Evolutionary conservation across 2,113 vertebrate species (phyloP).

Genomic region (Amia ocellicauda): DNA sequence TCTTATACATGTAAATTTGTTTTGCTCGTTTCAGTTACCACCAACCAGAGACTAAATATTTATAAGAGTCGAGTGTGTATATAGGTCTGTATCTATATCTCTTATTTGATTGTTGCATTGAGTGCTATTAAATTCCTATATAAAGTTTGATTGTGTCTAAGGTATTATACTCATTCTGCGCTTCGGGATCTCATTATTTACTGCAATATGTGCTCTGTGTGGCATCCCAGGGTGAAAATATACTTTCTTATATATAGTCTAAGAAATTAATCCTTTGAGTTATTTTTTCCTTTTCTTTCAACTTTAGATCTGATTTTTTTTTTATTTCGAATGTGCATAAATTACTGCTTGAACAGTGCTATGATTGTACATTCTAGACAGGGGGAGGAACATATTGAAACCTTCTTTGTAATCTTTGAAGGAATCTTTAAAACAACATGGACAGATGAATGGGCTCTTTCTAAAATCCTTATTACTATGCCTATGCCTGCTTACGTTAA

Average conservation of each 20-base stretch:
- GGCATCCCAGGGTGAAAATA: not conserved
- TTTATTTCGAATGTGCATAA: too few relatives aligned
- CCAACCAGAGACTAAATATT: too few relatives aligned
- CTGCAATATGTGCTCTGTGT: not conserved
- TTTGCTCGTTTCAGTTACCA: too few relatives aligned
- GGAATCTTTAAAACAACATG: not conserved
- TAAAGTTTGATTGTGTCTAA: too few relatives aligned
- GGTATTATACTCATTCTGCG: too few relatives aligned
- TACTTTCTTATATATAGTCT: not conserved
- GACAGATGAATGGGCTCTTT: not conserved
- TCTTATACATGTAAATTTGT: too few relatives aligned
- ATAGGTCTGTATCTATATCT: too few relatives aligned
- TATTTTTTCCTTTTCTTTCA: not conserved
- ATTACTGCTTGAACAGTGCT: too few relatives aligned
- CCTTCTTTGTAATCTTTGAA: not conserved
- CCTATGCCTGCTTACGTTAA: not conserved
- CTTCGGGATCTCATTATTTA: conserved; percentile 1
- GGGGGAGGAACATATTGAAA: not conserved
- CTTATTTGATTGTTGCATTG: too few relatives aligned
- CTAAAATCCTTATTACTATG: not conserved
- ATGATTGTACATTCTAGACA: not conserved
- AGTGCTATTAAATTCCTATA: too few relatives aligned
- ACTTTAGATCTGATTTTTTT: too few relatives aligned
- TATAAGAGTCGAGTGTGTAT: too few relatives aligned
- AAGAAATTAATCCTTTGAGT: not conserved